A percentile compares a stretch with the other conserved stretches of the same genome.
Conservation (phyloP, 2,888 invertebrate genomes). For the Ormyrus pomaceus region DNA sequence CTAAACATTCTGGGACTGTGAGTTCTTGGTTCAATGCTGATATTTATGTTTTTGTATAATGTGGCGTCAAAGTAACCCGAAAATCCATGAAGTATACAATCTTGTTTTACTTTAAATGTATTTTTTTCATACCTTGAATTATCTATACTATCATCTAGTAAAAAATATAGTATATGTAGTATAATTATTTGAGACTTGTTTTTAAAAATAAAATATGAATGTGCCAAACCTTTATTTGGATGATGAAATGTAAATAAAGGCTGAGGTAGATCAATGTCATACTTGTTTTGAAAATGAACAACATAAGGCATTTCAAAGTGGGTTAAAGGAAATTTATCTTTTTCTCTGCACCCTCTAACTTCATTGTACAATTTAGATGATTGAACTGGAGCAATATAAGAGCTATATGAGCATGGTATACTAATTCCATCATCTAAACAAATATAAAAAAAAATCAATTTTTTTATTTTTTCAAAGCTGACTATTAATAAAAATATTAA, state of each 20-base stretch:
- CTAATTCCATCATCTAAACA: constrained; percentile 88
- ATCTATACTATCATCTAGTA: constrained; percentile 77
- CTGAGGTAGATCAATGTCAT: constrained; percentile 85
- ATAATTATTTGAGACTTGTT: constrained; percentile 9
- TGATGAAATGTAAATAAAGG: constrained; percentile 92
- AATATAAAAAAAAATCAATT: constrained; percentile 11
- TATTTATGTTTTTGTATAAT: constrained; percentile 88
- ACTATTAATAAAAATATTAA: constrained; percentile 11
- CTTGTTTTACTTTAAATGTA: constrained; percentile 83
- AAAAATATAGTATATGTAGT: constrained; percentile 14
- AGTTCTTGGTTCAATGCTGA: constrained; percentile 93
- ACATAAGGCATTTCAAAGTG: constrained; percentile 93
- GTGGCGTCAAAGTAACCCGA: constrained; percentile 96
- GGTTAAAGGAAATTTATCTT: constrained; percentile 77
- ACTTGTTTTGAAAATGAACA: constrained; percentile 91
- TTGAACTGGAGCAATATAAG: constrained; percentile 94
- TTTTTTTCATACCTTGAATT: constrained; percentile 85
- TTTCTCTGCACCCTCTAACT: constrained; percentile 78
- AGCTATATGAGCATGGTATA: constrained; percentile 93
- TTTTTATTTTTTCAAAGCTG: not conserved
- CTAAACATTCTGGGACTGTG: constrained; percentile 96
- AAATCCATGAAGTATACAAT: constrained; percentile 94
- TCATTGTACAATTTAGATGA: constrained; percentile 91
- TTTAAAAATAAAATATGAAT: constrained; percentile 1
- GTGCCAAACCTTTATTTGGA: constrained; percentile 83